Percentiles rank a stretch among this genome's conserved stretches.
These are phyloP conservation scores for Montipora capricornis DNA, from an alignment of 64 coral and sea anemone species.

Conservation along the genomic window DNA sequence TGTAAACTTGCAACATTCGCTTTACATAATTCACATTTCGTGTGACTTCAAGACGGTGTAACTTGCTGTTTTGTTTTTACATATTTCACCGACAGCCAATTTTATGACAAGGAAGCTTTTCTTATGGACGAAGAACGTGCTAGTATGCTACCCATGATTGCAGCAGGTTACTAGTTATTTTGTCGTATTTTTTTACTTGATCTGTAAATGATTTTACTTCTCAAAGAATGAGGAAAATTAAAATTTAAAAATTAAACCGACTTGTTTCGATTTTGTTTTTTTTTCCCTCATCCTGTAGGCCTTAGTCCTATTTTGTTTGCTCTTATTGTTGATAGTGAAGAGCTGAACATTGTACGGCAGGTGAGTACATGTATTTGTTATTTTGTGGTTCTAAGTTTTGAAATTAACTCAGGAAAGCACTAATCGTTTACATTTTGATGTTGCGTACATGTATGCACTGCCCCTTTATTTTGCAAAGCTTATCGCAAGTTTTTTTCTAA, in stretches of 20 bases:
- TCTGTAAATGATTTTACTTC: background rate
- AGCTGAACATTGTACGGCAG: constrained; percentile 83
- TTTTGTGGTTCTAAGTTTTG: background rate
- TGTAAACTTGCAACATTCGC: too few species aligned
- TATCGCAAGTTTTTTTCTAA: too few species aligned
- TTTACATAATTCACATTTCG: too few species aligned
- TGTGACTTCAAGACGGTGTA: background rate
- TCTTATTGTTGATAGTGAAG: constrained; percentile 90
- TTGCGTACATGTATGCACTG: too few species aligned
- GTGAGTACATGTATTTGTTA: constrained; percentile 8
- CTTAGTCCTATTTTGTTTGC: constrained; percentile 97
- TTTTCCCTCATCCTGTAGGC: constrained; percentile 42
- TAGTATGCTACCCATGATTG: constrained; percentile 97
- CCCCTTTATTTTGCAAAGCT: too few species aligned
- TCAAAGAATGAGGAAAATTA: too few species aligned
- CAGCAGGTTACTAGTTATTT: constrained; percentile 68
- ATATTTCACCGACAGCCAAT: constrained; percentile 61
- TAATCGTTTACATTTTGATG: too few species aligned
- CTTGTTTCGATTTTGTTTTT: background rate
- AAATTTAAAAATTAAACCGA: background rate
- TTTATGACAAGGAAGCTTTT: constrained; percentile 90
- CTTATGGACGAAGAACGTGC: constrained; percentile 91
- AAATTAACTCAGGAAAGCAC: too few species aligned
- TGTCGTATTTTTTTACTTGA: background rate
- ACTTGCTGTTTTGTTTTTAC: constrained; percentile 14